Evolutionary conservation across 2,888 invertebrate species (phyloP).

Genomic region (Ophion slaviceki): DNA sequence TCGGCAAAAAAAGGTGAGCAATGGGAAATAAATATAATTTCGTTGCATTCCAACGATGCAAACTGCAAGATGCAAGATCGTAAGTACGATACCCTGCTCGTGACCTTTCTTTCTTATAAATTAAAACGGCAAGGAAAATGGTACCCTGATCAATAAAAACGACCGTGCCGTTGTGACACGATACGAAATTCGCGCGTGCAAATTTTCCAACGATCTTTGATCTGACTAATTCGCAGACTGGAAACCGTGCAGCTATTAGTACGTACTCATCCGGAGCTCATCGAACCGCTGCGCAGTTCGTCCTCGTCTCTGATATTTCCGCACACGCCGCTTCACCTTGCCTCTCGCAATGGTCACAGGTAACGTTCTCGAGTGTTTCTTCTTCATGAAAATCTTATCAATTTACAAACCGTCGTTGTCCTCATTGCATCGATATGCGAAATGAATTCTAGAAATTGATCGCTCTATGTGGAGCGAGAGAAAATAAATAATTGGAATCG

Average conservation of each 20-base stretch:
- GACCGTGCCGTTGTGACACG: background rate
- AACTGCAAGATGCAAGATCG: no score
- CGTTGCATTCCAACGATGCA: no score
- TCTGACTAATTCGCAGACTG: conserved; percentile 84
- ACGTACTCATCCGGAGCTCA: conserved; percentile 92
- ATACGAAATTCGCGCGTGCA: background rate
- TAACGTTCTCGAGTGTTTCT: conserved; percentile 80
- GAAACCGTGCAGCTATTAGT: conserved; percentile 95
- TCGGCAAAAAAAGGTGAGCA: no score
- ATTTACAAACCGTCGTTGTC: background rate
- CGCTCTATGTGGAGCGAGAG: no score
- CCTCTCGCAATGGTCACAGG: conserved; percentile 96
- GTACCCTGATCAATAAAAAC: no score
- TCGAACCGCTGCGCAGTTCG: conserved; percentile 88
- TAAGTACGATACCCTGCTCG: no score
- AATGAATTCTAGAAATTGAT: no score
- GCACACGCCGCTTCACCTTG: conserved; percentile 96
- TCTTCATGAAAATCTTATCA: background rate
- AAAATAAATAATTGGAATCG: no score
- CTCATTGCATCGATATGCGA: no score
- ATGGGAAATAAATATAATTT: no score
- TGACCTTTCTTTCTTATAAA: no score
- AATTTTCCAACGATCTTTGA: background rate
- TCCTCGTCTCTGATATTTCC: conserved; percentile 85
- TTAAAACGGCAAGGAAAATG: no score